Evolutionary conservation across 2,113 vertebrate genomes (phyloP), one percentile per base, ranked within the genome.

Genomic region (Dasyornis broadbenti): DNA sequence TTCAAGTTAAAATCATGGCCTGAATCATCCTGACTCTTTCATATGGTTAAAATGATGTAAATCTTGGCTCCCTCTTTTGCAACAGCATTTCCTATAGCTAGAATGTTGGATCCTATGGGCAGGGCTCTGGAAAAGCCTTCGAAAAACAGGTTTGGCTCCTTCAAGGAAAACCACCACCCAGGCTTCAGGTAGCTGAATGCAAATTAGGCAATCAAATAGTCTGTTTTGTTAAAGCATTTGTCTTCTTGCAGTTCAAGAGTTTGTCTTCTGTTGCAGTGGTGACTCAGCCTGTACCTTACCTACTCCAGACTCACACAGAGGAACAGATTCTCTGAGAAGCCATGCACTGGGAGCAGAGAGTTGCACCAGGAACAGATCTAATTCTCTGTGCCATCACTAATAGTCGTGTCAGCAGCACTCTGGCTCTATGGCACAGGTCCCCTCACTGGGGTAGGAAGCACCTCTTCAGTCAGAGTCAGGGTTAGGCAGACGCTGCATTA

Each of bases 131-230:
- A 81, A 90, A 89, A 92, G 39, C 35, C 40, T 90, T 94, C 89
- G 92, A 89, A 95, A 86, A 97, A 95, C 96, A 95, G 83, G 94
- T 92, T 90, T 95, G 80, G 56, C 83, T 89, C 72, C 96, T 90
- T 75, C 83, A 90, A 75, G 60, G 42, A 93, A 93, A 95, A 92
- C 47, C 86, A 90, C 76, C 26, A 54, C 52, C 24, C 35, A 82
- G 18, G 18, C 20, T 90, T 81, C 68, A 47, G 44, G 91, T 63
- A 81, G 68, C 64, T 75, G 35, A 93, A 89, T 63, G 42, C 61
- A 35, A 90, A 90, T 59, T 45, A 90, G 28, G 56, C 64, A 93
- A 30, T 66, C 4, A 2, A 78, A 66, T 2, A 60, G 52, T 13
- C 76, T 93, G 91, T 56, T 89, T 60, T 68, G 42, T 70, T 28